Evolutionary conservation across 2,888 invertebrate species (phyloP).

Genomic region (Fabriciana adippe): DNA sequence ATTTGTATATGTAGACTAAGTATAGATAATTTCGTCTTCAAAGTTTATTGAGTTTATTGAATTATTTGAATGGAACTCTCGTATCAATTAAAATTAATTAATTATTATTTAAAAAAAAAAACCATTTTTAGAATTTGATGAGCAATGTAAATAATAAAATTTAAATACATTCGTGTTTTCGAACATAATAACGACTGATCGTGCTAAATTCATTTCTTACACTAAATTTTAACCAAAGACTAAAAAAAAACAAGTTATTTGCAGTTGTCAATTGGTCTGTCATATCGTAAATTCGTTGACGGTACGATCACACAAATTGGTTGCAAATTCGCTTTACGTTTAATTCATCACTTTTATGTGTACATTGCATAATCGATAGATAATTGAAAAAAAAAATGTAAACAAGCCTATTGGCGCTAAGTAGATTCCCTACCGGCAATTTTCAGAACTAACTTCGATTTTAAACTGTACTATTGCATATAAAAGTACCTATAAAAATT

Average conservation of each 20-base stretch:
- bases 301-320: neutral
- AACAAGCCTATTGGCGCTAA: no score
- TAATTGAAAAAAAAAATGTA: no score
- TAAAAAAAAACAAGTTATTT: conserved; percentile 10
- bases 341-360: no score
- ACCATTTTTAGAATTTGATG: neutral
- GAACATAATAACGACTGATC: neutral
- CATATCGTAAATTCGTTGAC: neutral
- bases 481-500: no score
- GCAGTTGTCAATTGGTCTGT: neutral
- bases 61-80: neutral
- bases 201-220: conserved; percentile 4
- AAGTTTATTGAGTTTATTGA: neutral
- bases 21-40: neutral
- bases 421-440: no score
- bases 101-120: no score
- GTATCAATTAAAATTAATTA: conserved; percentile 3
- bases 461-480: no score
- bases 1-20: neutral
- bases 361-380: no score
- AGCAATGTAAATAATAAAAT: neutral
- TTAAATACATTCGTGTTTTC: neutral
- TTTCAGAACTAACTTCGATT: no score
- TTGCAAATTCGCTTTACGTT: no score
- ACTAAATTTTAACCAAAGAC: conserved; percentile 25